Evolutionary conservation across 2,113 vertebrate genomes (phyloP).

Genomic region (Hemiscyllium ocellatum): DNA sequence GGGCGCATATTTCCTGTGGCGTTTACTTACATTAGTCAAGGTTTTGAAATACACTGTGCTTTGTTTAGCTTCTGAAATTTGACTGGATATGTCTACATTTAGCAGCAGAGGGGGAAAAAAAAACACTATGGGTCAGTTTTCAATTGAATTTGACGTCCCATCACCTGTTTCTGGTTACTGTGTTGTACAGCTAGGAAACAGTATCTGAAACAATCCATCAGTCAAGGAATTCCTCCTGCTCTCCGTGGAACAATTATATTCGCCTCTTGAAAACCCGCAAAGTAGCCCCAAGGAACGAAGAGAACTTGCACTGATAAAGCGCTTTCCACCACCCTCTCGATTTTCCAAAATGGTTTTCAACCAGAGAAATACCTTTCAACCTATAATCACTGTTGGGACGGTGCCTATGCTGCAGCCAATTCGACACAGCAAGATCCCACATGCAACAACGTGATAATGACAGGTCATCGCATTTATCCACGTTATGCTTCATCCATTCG

Average conservation of each 20-base stretch:
- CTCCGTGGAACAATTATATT: background rate
- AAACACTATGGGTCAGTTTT: background rate
- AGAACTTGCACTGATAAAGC: background rate
- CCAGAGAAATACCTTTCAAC: background rate
- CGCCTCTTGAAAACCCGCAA: background rate
- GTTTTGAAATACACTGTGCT: background rate
- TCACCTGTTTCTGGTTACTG: slow-evolving; percentile 8
- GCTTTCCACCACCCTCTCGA: background rate
- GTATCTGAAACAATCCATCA: background rate
- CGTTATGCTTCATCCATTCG: too few species aligned
- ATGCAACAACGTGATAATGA: background rate
- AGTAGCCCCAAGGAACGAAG: background rate
- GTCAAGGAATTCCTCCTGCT: background rate
- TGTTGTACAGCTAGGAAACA: background rate
- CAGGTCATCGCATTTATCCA: background rate
- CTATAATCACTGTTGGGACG: background rate
- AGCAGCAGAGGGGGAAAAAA: background rate
- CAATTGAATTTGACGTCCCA: background rate
- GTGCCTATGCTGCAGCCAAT: background rate
- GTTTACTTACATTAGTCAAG: background rate
- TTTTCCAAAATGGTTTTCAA: background rate
- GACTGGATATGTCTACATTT: background rate
- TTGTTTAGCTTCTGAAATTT: background rate
- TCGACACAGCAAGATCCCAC: background rate
- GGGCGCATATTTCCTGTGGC: background rate